A percentile compares a stretch with the other conserved stretches of the same genome.
Evolutionary conservation across 2,888 invertebrate genomes (phyloP).

Genomic region (Drosophila niveifrons): DNA sequence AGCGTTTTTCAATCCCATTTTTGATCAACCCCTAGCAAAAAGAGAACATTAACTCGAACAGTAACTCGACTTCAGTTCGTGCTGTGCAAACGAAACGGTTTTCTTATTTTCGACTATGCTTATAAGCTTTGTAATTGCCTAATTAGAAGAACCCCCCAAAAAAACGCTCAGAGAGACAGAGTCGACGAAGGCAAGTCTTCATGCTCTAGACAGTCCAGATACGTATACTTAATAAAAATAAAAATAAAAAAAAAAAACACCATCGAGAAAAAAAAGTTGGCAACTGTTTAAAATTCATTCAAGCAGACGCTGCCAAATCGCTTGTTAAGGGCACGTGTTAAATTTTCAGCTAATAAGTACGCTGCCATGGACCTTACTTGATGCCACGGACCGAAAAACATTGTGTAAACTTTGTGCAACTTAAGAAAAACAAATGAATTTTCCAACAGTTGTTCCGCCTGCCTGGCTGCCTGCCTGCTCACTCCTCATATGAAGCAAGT

Average conservation of each 20-base stretch:
- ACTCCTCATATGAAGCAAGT: conserved; percentile 11
- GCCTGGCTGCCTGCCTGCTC: conserved; percentile 22
- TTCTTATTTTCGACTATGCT: conserved; percentile 14
- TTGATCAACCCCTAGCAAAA: background rate
- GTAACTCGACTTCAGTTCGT: conserved; percentile 29
- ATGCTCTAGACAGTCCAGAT: conserved; percentile 26
- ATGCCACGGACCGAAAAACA: conserved; percentile 23
- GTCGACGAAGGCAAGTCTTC: background rate
- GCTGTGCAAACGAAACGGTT: conserved; percentile 17
- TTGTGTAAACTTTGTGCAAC: conserved; percentile 54
- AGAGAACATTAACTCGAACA: conserved; percentile 9
- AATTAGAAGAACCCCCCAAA: conserved; percentile 57
- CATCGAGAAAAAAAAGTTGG: conserved; percentile 4
- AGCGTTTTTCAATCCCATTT: conserved; percentile 1
- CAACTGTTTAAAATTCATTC: conserved; percentile 62
- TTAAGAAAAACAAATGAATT: conserved; percentile 61
- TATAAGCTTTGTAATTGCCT: conserved; percentile 48
- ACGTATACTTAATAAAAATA: conserved; percentile 26
- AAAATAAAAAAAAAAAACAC: background rate
- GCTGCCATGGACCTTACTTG: conserved; percentile 16
- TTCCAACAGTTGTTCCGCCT: conserved; percentile 30
- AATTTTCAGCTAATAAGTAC: conserved; percentile 49
- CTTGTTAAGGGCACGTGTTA: conserved; percentile 53
- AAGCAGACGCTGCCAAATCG: conserved; percentile 45
- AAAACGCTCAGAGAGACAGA: conserved; percentile 6